These are phyloP conservation scores for Philereme transversata DNA, from an alignment of 2,888 invertebrate species.

Conservation along the genomic window DNA sequence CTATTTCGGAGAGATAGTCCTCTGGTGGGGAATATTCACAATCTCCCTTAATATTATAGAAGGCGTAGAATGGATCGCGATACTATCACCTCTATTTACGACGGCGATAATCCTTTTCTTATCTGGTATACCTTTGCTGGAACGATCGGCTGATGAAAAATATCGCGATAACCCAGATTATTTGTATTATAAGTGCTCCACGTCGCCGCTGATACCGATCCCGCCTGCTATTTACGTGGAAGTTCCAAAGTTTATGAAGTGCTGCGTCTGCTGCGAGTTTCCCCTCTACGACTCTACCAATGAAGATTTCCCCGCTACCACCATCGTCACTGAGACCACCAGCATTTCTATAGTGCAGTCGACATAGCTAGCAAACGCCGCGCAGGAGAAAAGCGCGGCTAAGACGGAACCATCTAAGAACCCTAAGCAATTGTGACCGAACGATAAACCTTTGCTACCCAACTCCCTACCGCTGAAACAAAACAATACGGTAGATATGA, in stretches of 20 bases:
- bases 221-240: constrained; percentile 94
- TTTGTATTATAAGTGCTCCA: constrained; percentile 93
- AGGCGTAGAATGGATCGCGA: constrained; percentile 93
- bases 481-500: constrained; percentile 77
- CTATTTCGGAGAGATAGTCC: constrained; percentile 96
- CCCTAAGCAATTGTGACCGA: constrained; percentile 78
- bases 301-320: constrained; percentile 85
- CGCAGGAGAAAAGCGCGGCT: constrained; percentile 72
- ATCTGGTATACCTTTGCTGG: constrained; percentile 95
- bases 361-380: constrained; percentile 87
- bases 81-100: constrained; percentile 94
- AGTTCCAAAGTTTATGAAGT: constrained; percentile 92
- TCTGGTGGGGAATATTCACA: constrained; percentile 97
- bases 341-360: constrained; percentile 88
- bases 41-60: constrained; percentile 94
- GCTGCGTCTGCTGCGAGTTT: constrained; percentile 93
- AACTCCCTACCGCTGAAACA: constrained; percentile 76
- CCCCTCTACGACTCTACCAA: constrained; percentile 92
- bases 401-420: constrained; percentile 57
- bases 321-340: constrained; percentile 87
- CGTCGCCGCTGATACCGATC: constrained; percentile 94
- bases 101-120: constrained; percentile 94
- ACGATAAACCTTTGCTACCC: constrained; percentile 72
- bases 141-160: constrained; percentile 94
- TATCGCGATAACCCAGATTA: constrained; percentile 94